phyloP scores from a whole-genome alignment of 2,888 invertebrate species.

The Lypha dubia region DNA sequence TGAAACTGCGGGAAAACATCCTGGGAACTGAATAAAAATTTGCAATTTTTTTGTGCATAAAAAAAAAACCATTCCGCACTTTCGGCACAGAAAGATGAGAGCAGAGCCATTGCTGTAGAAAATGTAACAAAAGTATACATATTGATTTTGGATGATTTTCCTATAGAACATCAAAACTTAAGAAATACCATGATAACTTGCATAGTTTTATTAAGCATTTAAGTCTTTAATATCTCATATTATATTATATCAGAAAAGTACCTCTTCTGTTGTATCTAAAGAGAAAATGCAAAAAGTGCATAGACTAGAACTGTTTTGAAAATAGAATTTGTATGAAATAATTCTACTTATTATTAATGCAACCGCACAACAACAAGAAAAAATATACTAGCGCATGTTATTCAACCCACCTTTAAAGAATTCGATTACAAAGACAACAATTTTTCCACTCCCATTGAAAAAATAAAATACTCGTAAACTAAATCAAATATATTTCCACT shows the following conservation, averaged over 20 bases:
- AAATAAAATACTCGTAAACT: constrained; percentile 12
- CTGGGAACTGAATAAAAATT: no score
- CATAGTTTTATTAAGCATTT: no score
- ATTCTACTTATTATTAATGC: constrained; percentile 43
- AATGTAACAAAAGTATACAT: no score
- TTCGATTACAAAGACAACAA: constrained; percentile 65
- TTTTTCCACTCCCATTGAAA: constrained; percentile 53
- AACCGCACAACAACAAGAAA: constrained; percentile 25
- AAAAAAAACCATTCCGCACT: no score
- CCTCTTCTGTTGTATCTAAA: background rate
- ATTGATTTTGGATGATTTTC: no score
- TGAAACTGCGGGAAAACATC: no score
- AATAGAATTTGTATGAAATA: background rate
- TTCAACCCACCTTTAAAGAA: constrained; percentile 61
- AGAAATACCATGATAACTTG: no score
- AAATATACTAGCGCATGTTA: constrained; percentile 8
- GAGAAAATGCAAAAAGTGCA: constrained; percentile 42
- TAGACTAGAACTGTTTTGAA: constrained; percentile 38
- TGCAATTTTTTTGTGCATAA: no score
- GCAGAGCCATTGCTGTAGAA: no score
- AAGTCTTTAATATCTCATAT: background rate
- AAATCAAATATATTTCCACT: constrained; percentile 56
- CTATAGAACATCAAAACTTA: no score
- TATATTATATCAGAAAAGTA: background rate
- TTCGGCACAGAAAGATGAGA: no score